These are phyloP conservation scores for Luperina nickerlii DNA, from an alignment of 2,888 invertebrate species.

Conservation along the genomic window DNA sequence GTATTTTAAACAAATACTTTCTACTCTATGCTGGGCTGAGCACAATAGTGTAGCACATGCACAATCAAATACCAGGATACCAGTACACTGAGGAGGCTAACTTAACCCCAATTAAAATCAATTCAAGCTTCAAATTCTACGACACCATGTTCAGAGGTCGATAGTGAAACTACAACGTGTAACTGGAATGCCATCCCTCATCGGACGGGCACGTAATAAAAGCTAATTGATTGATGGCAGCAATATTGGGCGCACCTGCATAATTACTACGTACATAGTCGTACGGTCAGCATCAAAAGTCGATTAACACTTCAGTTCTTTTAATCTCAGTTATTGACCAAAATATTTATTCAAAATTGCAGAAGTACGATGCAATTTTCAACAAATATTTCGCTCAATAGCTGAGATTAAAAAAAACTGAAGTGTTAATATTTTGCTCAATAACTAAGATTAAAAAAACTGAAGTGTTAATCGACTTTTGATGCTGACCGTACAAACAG, in stretches of 20 bases:
- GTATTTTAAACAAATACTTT: background rate
- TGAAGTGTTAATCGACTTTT: too few relatives aligned
- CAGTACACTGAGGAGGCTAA: background rate
- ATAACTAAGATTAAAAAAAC: too few relatives aligned
- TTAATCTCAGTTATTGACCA: too few relatives aligned
- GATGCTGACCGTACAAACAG: background rate
- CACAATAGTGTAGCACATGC: background rate
- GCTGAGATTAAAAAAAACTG: too few relatives aligned
- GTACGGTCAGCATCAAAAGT: too few relatives aligned
- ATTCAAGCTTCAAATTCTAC: constrained; percentile 3
- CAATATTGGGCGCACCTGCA: constrained; percentile 41
- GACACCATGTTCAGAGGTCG: constrained; percentile 7
- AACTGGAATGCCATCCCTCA: constrained; percentile 22
- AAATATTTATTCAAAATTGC: too few relatives aligned
- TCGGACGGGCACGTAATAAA: constrained; percentile 16
- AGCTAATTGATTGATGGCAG: constrained; percentile 44
- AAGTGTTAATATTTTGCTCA: too few relatives aligned
- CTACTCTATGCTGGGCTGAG: background rate
- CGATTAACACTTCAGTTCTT: too few relatives aligned
- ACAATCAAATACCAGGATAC: background rate
- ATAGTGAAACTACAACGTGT: constrained; percentile 24
- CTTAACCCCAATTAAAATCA: background rate
- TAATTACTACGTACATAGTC: constrained; percentile 32
- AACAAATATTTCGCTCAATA: too few relatives aligned
- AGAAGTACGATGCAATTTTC: too few relatives aligned